These are phyloP conservation scores for Ceratina japonica DNA, from an alignment of 1,140 invertebrate genomes.

Conservation along the genomic window DNA sequence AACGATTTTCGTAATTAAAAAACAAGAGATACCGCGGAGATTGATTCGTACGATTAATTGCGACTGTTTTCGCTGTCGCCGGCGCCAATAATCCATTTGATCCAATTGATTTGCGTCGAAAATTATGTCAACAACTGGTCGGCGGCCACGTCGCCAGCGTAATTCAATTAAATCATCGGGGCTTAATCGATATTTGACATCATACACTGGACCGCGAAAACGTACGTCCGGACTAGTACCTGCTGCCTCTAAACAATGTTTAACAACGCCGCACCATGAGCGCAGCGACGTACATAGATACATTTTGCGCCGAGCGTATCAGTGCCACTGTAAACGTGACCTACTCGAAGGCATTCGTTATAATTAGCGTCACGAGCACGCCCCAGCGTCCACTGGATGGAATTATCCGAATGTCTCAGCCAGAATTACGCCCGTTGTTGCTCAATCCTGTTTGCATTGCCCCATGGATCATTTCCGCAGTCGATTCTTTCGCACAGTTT, in stretches of 20 bases:
- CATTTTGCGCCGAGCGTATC: conserved; percentile 40
- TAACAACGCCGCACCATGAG: conserved; percentile 22
- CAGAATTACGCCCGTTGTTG: conserved; percentile 55
- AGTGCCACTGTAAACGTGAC: conserved; percentile 47
- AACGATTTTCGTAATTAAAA: no score
- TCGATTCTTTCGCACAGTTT: neutral
- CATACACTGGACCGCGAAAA: conserved; percentile 30
- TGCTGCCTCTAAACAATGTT: conserved; percentile 57
- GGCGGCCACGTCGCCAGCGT: neutral
- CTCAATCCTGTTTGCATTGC: conserved; percentile 31
- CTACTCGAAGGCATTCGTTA: conserved; percentile 65
- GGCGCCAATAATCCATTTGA: neutral
- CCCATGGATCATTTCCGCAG: conserved; percentile 12
- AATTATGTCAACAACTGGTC: conserved; percentile 7
- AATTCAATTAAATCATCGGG: conserved; percentile 24
- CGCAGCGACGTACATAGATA: neutral
- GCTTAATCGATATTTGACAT: conserved; percentile 38
- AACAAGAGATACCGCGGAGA: no score
- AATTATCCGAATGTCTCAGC: conserved; percentile 63
- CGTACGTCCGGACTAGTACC: conserved; percentile 7
- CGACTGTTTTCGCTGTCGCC: neutral
- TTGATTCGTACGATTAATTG: neutral
- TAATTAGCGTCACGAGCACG: conserved; percentile 66
- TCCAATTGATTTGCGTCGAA: neutral
- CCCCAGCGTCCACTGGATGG: conserved; percentile 50